Percentiles rank a stretch among this genome's conserved stretches.
phyloP scores from a whole-genome alignment of 2,797 vertebrate species.

The Spheniscus humboldti region DNA sequence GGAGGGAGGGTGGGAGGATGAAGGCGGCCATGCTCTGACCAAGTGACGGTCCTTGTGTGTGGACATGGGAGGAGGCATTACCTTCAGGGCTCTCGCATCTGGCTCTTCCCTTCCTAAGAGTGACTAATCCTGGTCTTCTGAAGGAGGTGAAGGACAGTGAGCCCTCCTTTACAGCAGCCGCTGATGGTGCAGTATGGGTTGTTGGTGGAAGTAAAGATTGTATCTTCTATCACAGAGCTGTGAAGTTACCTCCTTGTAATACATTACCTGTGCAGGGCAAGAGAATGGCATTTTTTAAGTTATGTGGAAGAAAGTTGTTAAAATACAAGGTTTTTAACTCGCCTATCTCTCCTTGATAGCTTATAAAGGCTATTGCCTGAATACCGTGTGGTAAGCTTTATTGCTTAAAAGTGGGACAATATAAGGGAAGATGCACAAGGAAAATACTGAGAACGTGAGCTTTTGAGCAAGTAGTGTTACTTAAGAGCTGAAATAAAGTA shows the following conservation, averaged over 20 bases:
- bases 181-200: neutral
- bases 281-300: neutral
- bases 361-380: neutral
- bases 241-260: neutral
- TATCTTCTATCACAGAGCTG: neutral
- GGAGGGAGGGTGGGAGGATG: neutral
- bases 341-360: neutral
- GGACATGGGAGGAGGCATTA: neutral
- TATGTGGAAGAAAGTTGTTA: neutral
- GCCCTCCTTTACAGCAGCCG: neutral
- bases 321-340: neutral
- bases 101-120: neutral
- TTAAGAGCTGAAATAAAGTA: neutral
- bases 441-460: neutral
- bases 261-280: neutral
- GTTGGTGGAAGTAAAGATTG: neutral
- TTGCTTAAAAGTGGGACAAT: neutral
- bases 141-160: neutral
- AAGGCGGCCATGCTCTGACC: neutral
- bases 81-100: neutral
- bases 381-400: neutral
- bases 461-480: neutral
- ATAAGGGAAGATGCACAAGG: neutral
- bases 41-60: neutral
- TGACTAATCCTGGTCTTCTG: neutral